phyloP scores from a whole-genome alignment of 2,113 vertebrate species.

The Nesoenas mayeri region DNA sequence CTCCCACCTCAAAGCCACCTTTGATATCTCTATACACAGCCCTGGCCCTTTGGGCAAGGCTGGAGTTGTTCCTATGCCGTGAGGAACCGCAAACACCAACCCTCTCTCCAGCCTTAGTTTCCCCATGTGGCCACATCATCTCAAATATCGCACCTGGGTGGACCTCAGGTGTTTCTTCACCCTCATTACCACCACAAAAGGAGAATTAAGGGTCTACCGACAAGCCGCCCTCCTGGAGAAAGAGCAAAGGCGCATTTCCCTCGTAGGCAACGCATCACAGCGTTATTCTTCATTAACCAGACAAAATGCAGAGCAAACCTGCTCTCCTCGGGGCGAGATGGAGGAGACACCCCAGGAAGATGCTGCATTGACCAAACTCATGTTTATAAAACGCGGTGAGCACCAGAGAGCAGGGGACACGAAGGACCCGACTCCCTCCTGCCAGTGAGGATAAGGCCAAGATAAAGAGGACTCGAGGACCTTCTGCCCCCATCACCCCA shows the following conservation, averaged over 20 bases:
- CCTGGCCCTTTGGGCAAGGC: not conserved
- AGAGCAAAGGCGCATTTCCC: not conserved
- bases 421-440: fast-evolving
- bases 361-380: fast-evolving
- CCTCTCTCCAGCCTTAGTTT: not conserved
- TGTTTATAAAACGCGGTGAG: not conserved
- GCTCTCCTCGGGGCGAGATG: fast-evolving
- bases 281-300: fast-evolving
- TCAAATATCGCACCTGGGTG: not conserved
- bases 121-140: not conserved
- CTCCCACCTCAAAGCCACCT: not conserved
- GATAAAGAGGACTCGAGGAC: fast-evolving
- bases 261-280: fast-evolving
- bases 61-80: not conserved
- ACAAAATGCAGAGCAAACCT: not conserved
- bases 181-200: not conserved
- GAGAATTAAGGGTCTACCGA: not conserved
- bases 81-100: not conserved
- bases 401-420: not conserved
- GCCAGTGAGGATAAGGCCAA: not conserved
- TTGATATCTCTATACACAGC: fast-evolving
- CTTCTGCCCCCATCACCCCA: not conserved
- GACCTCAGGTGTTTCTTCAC: not conserved
- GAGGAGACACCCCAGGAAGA: not conserved
- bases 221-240: not conserved